Evolutionary conservation across 2,113 vertebrate genomes (phyloP).

Genomic region (Gymnarchus niloticus): DNA sequence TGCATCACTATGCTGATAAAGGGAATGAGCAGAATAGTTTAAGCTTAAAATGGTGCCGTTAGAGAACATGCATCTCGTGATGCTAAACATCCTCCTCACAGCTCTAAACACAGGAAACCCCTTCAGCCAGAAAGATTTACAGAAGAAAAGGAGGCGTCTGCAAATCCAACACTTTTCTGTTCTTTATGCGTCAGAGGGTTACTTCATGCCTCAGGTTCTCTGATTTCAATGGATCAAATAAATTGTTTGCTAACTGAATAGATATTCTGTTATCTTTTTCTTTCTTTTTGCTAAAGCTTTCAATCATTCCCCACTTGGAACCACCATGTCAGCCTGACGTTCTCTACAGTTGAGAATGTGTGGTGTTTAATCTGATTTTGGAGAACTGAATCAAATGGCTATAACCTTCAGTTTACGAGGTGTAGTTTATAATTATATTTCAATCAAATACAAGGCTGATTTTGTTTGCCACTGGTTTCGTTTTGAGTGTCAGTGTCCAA

Average conservation of each 20-base stretch:
- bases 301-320: neutral
- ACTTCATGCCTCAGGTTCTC: neutral
- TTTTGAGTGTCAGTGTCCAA: neutral
- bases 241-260: neutral
- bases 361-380: too few relatives aligned
- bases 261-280: neutral
- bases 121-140: neutral
- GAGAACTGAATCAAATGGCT: neutral
- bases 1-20: neutral
- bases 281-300: neutral
- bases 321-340: neutral
- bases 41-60: neutral
- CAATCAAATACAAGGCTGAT: neutral
- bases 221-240: neutral
- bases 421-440: neutral
- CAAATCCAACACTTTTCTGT: neutral
- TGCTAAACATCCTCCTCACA: neutral
- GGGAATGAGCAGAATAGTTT: too few relatives aligned
- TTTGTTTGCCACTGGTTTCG: neutral
- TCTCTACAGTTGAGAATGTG: neutral
- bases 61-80: neutral
- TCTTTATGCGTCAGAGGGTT: neutral
- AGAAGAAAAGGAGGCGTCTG: neutral
- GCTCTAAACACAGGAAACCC: neutral
- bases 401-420: neutral